These are phyloP conservation scores for Thaleichthys pacificus DNA, from an alignment of 2,797 vertebrate species.

Conservation along the genomic window DNA sequence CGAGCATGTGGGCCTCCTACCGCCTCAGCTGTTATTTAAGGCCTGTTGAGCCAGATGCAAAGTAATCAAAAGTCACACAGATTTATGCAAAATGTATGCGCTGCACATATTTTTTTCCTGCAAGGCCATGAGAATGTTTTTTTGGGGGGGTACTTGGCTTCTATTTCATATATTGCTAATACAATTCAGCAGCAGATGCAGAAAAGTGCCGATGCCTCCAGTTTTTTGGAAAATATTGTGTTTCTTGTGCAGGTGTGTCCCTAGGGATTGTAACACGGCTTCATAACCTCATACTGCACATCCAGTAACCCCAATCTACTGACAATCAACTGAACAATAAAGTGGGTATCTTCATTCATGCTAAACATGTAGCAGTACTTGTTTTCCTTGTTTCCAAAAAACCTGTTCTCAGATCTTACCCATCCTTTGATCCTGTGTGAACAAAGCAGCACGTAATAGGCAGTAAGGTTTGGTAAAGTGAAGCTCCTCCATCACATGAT, in stretches of 20 bases:
- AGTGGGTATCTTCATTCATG: conserved; percentile 29
- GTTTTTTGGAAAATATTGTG: conserved; percentile 29
- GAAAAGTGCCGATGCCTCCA: background rate
- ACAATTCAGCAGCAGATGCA: conserved; percentile 31
- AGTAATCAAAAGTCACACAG: conserved; percentile 30
- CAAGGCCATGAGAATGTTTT: conserved; percentile 32
- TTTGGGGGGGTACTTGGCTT: conserved; percentile 15
- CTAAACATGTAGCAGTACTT: background rate
- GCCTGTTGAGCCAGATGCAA: conserved; percentile 17
- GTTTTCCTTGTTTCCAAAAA: background rate
- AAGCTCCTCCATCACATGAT: background rate
- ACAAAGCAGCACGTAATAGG: too few species aligned
- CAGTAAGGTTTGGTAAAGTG: background rate
- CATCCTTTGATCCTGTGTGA: too few species aligned
- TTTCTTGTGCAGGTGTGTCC: conserved; percentile 33
- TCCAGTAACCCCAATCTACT: conserved; percentile 9
- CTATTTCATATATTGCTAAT: conserved; percentile 25
- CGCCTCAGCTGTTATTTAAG: conserved; percentile 12
- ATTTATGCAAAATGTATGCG: conserved; percentile 21
- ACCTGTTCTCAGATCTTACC: background rate
- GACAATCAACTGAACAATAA: conserved; percentile 35
- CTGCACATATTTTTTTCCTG: conserved; percentile 29
- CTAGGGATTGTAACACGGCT: conserved; percentile 28
- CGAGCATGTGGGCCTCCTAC: background rate
- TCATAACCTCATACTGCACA: conserved; percentile 21